Percentiles rank a stretch among this genome's conserved stretches.
Conservation (phyloP, 2,797 vertebrate genomes). For the Gymnodraco acuticeps region DNA sequence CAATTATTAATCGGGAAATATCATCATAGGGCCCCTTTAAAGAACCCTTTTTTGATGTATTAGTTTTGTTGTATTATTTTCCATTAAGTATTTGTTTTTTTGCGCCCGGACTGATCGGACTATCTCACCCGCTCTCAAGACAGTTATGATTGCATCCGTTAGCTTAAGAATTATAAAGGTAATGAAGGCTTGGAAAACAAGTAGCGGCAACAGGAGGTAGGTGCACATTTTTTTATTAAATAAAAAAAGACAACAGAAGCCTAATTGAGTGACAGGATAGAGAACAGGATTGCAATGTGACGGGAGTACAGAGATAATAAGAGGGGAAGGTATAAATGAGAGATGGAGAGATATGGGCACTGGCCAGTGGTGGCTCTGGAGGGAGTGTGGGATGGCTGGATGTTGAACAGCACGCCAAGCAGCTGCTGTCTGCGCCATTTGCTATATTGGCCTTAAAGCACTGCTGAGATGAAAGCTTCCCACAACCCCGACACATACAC, state of each 20-base stretch:
- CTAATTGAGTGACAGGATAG: conserved; percentile 52
- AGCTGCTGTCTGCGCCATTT: conserved; percentile 64
- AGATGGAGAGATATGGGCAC: conserved; percentile 27
- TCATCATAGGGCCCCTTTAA: too few species aligned
- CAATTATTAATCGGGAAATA: too few species aligned
- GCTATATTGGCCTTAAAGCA: conserved; percentile 71
- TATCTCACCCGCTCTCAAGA: too few species aligned
- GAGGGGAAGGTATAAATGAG: conserved; percentile 34
- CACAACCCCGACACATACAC: conserved; percentile 30
- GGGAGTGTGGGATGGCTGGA: conserved; percentile 53
- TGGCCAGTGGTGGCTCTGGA: conserved; percentile 50
- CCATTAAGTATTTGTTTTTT: too few species aligned
- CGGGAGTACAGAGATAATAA: conserved; percentile 32
- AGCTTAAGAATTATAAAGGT: too few species aligned
- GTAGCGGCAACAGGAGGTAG: conserved; percentile 19
- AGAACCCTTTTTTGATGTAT: too few species aligned
- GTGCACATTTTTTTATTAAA: conserved; percentile 5
- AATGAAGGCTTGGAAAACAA: conserved; percentile 14
- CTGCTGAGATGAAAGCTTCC: conserved; percentile 64
- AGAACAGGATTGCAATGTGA: conserved; percentile 45
- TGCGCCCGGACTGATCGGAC: too few species aligned
- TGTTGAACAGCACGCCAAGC: conserved; percentile 60
- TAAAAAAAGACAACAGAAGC: conserved; percentile 15
- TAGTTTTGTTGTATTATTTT: too few species aligned
- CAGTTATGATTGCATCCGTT: too few species aligned